Evolutionary conservation across 2,113 vertebrate species (phyloP).

Genomic region (Periophthalmus modestus): DNA sequence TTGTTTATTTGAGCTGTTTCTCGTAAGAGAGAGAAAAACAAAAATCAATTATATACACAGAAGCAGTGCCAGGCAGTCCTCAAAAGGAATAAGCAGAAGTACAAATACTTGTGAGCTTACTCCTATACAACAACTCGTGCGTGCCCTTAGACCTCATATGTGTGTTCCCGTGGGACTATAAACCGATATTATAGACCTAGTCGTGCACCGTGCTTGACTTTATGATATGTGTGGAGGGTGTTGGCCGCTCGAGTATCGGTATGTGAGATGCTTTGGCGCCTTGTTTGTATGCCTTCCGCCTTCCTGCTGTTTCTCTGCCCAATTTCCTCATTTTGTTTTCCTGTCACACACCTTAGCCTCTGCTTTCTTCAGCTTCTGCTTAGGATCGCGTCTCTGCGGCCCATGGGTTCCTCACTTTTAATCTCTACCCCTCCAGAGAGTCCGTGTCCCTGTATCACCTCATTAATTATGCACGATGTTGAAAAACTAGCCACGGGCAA

Average conservation of each 20-base stretch:
- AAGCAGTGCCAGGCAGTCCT: too few species aligned
- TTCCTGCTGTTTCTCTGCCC: slow-evolving; percentile 32
- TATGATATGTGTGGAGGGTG: slow-evolving; percentile 10
- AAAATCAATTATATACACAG: too few species aligned
- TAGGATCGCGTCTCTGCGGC: slow-evolving; percentile 29
- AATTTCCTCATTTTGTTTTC: slow-evolving; percentile 58
- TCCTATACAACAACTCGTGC: neutral
- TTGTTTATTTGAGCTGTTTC: too few species aligned
- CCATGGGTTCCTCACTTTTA: slow-evolving; percentile 51
- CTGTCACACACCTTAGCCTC: slow-evolving; percentile 48
- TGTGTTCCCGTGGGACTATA: neutral
- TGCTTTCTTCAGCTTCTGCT: slow-evolving; percentile 21
- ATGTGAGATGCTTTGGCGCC: slow-evolving; percentile 33
- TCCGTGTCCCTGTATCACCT: slow-evolving; percentile 49
- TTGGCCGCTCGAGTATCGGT: slow-evolving; percentile 29
- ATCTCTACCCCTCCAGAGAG: slow-evolving; percentile 53
- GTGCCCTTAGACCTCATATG: neutral
- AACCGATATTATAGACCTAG: slow-evolving; percentile 1
- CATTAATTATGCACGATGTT: slow-evolving; percentile 56
- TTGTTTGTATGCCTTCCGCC: slow-evolving; percentile 47
- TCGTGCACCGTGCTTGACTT: slow-evolving; percentile 2
- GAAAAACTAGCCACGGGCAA: slow-evolving; percentile 54
- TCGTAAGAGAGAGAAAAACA: too few species aligned
- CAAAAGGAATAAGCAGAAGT: too few species aligned
- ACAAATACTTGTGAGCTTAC: neutral